Evolutionary conservation across 1,140 invertebrate species (phyloP).

Genomic region (Danaus plexippus): DNA sequence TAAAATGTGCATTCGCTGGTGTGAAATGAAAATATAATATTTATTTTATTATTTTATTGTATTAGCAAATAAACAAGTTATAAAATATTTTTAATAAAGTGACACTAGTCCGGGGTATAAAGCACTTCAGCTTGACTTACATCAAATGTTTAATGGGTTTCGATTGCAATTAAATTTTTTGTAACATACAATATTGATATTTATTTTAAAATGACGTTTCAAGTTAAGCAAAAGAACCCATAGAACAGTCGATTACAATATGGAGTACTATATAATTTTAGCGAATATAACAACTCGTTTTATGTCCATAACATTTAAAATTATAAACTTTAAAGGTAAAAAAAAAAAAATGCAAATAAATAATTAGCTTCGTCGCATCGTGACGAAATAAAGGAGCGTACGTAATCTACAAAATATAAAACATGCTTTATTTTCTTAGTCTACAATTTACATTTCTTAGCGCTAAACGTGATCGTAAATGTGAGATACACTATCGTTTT

Average conservation of each 20-base stretch:
- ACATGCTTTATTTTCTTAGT: constrained; percentile 64
- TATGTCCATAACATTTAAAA: constrained; percentile 55
- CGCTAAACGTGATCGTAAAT: constrained; percentile 53
- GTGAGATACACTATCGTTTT: constrained; percentile 38
- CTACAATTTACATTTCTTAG: constrained; percentile 66
- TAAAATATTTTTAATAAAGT: constrained; percentile 69
- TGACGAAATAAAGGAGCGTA: constrained; percentile 58
- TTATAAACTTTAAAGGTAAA: constrained; percentile 62
- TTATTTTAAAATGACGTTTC: background rate
- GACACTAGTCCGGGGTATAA: constrained; percentile 50
- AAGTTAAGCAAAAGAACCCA: constrained; percentile 20
- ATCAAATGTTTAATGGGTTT: constrained; percentile 35
- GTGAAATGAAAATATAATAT: constrained; percentile 10
- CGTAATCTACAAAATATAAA: constrained; percentile 69
- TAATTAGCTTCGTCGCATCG: constrained; percentile 57
- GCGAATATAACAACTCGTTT: constrained; percentile 56
- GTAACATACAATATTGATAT: background rate
- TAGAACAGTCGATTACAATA: constrained; percentile 22
- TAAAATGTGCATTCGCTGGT: too few species aligned
- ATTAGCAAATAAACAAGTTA: constrained; percentile 72
- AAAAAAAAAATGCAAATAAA: constrained; percentile 65
- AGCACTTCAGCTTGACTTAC: constrained; percentile 35
- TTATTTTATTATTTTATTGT: constrained; percentile 59
- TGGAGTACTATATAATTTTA: constrained; percentile 33
- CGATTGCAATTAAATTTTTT: constrained; percentile 12